phyloP scores from a whole-genome alignment of 30 jellyfish, hydroid and myxozoan genomes.

The Nemopilema nomurai region DNA sequence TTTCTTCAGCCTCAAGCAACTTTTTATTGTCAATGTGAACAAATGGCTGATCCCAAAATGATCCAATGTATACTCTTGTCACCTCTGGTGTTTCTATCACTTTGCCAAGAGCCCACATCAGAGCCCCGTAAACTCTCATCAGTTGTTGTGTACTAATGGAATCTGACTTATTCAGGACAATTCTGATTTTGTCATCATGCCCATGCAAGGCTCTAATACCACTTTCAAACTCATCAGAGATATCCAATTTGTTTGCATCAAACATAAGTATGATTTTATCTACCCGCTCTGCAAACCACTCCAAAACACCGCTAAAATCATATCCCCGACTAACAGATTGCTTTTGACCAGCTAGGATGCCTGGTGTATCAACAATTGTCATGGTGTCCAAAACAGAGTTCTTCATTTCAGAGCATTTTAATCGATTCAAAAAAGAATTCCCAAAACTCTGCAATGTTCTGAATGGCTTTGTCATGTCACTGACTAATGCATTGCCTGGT shows the following conservation, averaged over 20 bases:
- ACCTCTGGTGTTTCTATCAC: slow-evolving; percentile 99
- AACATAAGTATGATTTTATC: slow-evolving; percentile 93
- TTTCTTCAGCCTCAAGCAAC: slow-evolving; percentile 94
- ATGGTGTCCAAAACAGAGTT: slow-evolving; percentile 89
- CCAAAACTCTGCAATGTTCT: slow-evolving; percentile 92
- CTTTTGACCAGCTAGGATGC: slow-evolving; percentile 96
- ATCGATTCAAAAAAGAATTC: slow-evolving; percentile 94
- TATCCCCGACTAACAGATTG: slow-evolving; percentile 96
- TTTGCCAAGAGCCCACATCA: slow-evolving; percentile 99
- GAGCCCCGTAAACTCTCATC: slow-evolving; percentile 99
- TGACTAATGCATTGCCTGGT: slow-evolving; percentile 98
- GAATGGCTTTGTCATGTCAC: slow-evolving; percentile 84
- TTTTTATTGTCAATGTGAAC: slow-evolving; percentile 71
- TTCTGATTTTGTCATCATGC: slow-evolving; percentile 93
- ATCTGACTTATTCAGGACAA: slow-evolving; percentile 97
- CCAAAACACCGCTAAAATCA: slow-evolving; percentile 92
- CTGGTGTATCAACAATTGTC: slow-evolving; percentile 98
- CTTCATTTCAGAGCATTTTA: slow-evolving; percentile 84
- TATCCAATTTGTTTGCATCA: slow-evolving; percentile 99
- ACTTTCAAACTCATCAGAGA: slow-evolving; percentile 96
- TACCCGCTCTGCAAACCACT: slow-evolving; percentile 98
- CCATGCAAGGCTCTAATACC: slow-evolving; percentile 96
- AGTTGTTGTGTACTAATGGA: slow-evolving; percentile 93
- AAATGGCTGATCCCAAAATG: slow-evolving; percentile 99
- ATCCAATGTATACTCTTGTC: slow-evolving; percentile 96